Conservation (phyloP, 1,140 invertebrate genomes). For the Drosophila gunungcola region DNA sequence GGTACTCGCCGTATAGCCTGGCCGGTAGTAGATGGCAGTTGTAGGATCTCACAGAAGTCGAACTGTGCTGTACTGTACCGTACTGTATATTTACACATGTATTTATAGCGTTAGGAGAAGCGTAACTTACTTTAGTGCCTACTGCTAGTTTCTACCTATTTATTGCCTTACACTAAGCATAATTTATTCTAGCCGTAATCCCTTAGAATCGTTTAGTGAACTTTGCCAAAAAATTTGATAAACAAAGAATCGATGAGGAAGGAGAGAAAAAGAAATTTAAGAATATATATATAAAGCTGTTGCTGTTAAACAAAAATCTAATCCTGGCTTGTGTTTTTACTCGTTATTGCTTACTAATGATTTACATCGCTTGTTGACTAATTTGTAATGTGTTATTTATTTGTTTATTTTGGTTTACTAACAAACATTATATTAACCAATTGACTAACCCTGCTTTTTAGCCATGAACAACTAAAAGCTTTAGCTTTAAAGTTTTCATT, state of each 20-base stretch:
- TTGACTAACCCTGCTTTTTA: background rate
- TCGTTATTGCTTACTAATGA: constrained; percentile 68
- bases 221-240: constrained; percentile 55
- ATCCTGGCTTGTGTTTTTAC: constrained; percentile 72
- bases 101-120: constrained; percentile 25
- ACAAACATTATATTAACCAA: constrained; percentile 7
- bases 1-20: constrained; percentile 82
- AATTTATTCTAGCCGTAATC: constrained; percentile 66
- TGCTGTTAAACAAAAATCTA: constrained; percentile 79
- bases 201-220: constrained; percentile 47
- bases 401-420: constrained; percentile 22
- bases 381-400: constrained; percentile 33
- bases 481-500: background rate
- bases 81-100: constrained; percentile 46
- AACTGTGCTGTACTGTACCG: background rate
- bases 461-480: background rate
- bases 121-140: constrained; percentile 73
- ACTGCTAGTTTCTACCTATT: constrained; percentile 56
- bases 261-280: constrained; percentile 42
- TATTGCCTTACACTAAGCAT: constrained; percentile 75
- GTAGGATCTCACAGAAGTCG: constrained; percentile 58
- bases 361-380: constrained; percentile 62
- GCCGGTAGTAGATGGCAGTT: constrained; percentile 84
- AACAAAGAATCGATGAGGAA: constrained; percentile 47
- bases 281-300: constrained; percentile 72